These are phyloP conservation scores for Macropis europaea DNA, from an alignment of 2,888 invertebrate species.

Conservation along the genomic window DNA sequence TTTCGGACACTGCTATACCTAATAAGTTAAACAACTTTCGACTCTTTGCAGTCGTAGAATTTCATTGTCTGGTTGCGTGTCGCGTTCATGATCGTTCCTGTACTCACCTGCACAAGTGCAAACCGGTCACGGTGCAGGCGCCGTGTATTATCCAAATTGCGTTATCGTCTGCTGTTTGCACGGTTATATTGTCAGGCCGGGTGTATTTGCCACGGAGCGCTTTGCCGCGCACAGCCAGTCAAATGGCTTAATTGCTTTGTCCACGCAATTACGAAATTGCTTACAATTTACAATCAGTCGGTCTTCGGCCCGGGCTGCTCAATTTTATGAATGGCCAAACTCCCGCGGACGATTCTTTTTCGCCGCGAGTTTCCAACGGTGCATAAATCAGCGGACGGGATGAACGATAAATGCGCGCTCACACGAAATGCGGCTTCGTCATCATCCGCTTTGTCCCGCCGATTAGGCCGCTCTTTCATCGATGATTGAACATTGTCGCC, in stretches of 20 bases:
- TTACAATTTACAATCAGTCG: slow-evolving; percentile 75
- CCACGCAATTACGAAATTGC: slow-evolving; percentile 77
- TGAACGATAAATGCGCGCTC: slow-evolving; percentile 36
- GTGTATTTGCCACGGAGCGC: slow-evolving; percentile 67
- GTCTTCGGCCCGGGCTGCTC: slow-evolving; percentile 53
- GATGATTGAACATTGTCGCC: no score
- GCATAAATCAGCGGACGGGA: slow-evolving; percentile 53
- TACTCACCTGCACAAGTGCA: slow-evolving; percentile 47
- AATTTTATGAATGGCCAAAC: slow-evolving; percentile 69
- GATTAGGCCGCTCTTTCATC: neutral
- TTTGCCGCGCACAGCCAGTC: slow-evolving; percentile 68
- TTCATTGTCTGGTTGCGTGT: slow-evolving; percentile 46
- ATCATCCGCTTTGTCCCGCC: slow-evolving; percentile 42
- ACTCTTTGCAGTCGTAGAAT: slow-evolving; percentile 49
- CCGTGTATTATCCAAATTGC: slow-evolving; percentile 73
- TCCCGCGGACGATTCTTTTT: slow-evolving; percentile 48
- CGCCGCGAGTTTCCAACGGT: slow-evolving; percentile 33
- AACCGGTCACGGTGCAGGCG: slow-evolving; percentile 35
- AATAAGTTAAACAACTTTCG: slow-evolving; percentile 42
- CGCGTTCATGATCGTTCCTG: slow-evolving; percentile 19
- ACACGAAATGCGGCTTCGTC: slow-evolving; percentile 30
- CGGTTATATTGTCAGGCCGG: slow-evolving; percentile 67
- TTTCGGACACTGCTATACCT: no score
- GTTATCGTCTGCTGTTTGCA: slow-evolving; percentile 72
- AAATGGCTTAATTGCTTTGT: slow-evolving; percentile 77